Conservation (phyloP, 2,113 vertebrate genomes). For the Cyrtonyx montezumae region DNA sequence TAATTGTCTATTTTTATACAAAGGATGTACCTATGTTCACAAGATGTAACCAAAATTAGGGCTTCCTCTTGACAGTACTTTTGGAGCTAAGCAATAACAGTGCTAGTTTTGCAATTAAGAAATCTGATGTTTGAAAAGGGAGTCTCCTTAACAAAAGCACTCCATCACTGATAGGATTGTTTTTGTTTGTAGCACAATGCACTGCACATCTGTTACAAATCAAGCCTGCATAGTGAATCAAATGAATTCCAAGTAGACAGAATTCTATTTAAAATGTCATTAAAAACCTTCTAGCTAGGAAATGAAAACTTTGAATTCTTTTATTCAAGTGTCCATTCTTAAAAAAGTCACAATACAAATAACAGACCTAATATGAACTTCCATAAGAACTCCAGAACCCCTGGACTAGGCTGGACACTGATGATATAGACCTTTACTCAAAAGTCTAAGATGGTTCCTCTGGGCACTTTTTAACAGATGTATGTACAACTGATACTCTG, state of each 20-base stretch:
- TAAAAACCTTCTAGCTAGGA: background rate
- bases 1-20: background rate
- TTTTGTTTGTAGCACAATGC: background rate
- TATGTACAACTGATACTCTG: background rate
- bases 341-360: background rate
- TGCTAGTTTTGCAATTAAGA: background rate
- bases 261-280: background rate
- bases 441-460: background rate
- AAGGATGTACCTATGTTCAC: background rate
- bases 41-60: background rate
- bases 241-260: background rate
- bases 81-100: background rate
- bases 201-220: background rate
- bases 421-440: background rate
- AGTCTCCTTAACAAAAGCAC: background rate
- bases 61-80: background rate
- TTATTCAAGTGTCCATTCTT: background rate
- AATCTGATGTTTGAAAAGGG: background rate
- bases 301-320: background rate
- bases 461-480: background rate
- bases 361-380: background rate
- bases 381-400: background rate
- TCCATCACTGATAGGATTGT: background rate
- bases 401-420: background rate
- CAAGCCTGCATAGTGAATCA: background rate